Evolutionary conservation across 2,797 vertebrate species (phyloP), one percentile per base, ranked within the genome.

Genomic region (Lagodon rhomboides): DNA sequence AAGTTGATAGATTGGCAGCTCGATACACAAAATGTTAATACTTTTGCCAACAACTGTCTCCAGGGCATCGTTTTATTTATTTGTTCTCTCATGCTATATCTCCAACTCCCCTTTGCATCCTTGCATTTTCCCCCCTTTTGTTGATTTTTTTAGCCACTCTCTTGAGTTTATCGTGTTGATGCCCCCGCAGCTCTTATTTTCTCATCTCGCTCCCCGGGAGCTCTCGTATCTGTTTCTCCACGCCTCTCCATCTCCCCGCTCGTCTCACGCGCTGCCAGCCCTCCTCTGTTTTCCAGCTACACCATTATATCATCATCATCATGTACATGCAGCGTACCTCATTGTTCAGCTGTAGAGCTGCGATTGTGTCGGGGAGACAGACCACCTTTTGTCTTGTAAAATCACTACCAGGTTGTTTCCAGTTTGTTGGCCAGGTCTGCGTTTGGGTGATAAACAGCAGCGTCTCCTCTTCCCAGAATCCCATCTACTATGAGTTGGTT

Each of bases 361-460:
- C 73, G 83, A 81, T 50, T 84, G 79, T 89, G 84, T 63, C 68
- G 77, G 62, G 66, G 82, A 89, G 83, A 94, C 91, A 95, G 92
- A 90, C 87, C 82, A 91, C 87, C 92, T 95, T 95, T 95, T 95
- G 95, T 95, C 91, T 93, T 64, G 44, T 85, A 77, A 93, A 93
- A 93, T 94, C 83, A 91, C 81, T 90, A 82, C 90, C 91, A 94
- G 92, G 77, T 93, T 95, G 90, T 84, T 89, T 90, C 87, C 91
- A 91, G 68, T 79, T 77, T 67, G 68, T 74, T 82, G 74, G 84
- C 88, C 80, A 68, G 77, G 62, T 75, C 83, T 87, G 72, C 87
- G 65, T 91, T 91, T 87, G 79, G 84, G 87, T 90, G 88, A 92
- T 93, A 91, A 91, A 91, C 81, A 87, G 49, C 71, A 54, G 75